Base-by-base conservation (phyloP, 2,113 vertebrate genomes). In the Perccottus glenii region DNA sequence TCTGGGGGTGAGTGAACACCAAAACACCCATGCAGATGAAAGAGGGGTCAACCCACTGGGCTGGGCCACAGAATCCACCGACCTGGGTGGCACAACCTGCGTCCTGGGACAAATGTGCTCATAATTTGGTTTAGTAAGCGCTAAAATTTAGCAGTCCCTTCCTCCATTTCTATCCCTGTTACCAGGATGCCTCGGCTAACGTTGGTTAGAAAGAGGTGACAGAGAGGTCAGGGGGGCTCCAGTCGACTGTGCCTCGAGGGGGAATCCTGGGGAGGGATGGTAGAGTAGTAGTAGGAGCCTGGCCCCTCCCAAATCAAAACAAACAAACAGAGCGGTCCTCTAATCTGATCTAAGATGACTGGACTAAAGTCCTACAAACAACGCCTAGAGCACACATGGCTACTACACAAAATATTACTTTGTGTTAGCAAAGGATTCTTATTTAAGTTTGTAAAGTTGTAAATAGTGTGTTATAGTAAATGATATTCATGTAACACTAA, bases 291-390 rank as follows among this genome's bases (percentile, higher is more conserved):
- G 78, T 57, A 79, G 88, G 78, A 86, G 57, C 38, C 42, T 51
- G 66, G 68, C 73, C 83, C 82, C 83, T 84, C 85, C 82, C 80
- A 87, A 85, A 88, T 80, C 75, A 91, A 90, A 92, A 91, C 88
- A 93, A 92, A 90, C 85, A 92, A 88, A 90, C 87, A 90, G 78
- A 81, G 78, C 74, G 81, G 76, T 86, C 70, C 84, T 91, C 85
- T 90, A 87, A 89, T 91, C 85, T 90, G 86, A 90, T 91, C 81
- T 90, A 84, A 88, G 90, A 83, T 81, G 58, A 56, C 65, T 62
- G 50, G 64, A 75, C 73, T 72, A 69, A 87, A 88, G 71, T 76
- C 76, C 80, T 80, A 64, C 60, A 77, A 81, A 62, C 56, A 66
- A n/a, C 7, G 77, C 84, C 80, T 55, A 33, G 16, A 83, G 83